Evolutionary conservation across 2,113 vertebrate genomes (phyloP).

Genomic region (Lepus europaeus): DNA sequence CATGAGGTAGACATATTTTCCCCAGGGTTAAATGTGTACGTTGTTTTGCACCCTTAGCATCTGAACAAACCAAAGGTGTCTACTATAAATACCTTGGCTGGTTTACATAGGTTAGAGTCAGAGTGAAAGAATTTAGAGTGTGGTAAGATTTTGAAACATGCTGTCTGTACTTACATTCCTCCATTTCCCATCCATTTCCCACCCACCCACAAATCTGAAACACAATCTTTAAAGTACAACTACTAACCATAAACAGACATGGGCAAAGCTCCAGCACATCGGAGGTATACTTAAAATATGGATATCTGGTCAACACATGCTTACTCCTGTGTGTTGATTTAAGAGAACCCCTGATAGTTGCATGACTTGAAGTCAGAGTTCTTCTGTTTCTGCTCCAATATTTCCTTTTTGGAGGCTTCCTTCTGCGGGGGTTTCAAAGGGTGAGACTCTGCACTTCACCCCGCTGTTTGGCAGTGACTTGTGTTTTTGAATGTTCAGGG

Average conservation of each 20-base stretch:
- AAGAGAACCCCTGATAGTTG: background rate
- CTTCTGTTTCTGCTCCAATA: background rate
- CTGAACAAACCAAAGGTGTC: background rate
- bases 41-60: background rate
- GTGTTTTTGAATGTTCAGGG: background rate
- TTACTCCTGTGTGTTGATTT: background rate
- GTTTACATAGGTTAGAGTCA: background rate
- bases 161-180: background rate
- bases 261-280: background rate
- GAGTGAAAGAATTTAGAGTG: background rate
- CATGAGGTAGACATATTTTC: background rate
- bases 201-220: background rate
- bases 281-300: background rate
- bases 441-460: background rate
- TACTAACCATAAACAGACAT: background rate
- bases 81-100: background rate
- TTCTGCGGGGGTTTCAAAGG: background rate
- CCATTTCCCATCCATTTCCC: conserved; percentile 1
- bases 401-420: background rate
- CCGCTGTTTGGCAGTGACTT: background rate
- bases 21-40: background rate
- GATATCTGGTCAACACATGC: background rate
- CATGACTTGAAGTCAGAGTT: background rate
- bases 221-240: background rate
- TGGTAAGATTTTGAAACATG: background rate